A percentile compares a stretch with the other conserved stretches of the same genome.
phyloP scores from a whole-genome alignment of 2,113 vertebrate species.

The Elachura formosa region DNA sequence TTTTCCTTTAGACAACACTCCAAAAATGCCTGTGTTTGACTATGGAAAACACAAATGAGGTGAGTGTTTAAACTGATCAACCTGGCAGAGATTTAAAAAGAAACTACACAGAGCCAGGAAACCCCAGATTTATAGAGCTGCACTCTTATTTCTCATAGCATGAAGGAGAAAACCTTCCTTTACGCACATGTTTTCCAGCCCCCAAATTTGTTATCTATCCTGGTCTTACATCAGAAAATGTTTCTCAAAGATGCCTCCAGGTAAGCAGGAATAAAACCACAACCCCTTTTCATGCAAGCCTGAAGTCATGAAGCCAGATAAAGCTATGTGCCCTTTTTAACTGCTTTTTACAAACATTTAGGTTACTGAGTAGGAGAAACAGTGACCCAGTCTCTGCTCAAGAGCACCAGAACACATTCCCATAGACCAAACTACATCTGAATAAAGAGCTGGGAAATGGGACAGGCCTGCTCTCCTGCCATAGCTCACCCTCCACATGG shows the following conservation, averaged over 20 bases:
- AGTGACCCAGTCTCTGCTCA: background rate
- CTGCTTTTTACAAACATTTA: background rate
- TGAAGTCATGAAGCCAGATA: background rate
- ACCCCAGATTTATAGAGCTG: background rate
- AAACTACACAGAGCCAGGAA: background rate
- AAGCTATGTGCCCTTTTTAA: background rate
- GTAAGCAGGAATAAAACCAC: background rate
- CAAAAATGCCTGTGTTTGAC: background rate
- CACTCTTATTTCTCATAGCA: background rate
- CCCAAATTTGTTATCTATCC: background rate
- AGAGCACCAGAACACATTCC: background rate
- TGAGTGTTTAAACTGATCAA: background rate
- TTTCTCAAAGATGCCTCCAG: background rate
- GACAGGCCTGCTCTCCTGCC: background rate
- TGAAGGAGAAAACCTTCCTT: background rate
- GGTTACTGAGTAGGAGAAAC: background rate
- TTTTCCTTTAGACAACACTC: background rate
- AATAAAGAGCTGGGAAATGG: background rate
- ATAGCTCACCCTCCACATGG: background rate
- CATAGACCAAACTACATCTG: background rate
- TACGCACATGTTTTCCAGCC: background rate
- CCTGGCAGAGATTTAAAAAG: constrained; percentile 16
- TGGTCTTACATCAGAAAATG: background rate
- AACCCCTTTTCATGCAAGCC: fast-evolving
- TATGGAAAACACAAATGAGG: background rate